Conservation (phyloP, 2,888 invertebrate genomes). For the Blomia tropicalis region DNA sequence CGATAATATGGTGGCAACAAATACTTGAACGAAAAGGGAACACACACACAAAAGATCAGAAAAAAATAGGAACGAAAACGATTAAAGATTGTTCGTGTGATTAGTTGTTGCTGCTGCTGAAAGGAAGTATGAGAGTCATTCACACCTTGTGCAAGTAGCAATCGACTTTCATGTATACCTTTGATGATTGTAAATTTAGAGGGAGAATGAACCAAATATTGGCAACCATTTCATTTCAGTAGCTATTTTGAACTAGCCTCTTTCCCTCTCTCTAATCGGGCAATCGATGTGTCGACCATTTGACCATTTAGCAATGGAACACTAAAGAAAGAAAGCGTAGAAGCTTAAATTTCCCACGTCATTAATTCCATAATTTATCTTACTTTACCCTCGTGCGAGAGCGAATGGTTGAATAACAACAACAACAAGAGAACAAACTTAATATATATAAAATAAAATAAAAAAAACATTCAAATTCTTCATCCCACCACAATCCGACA, state of each 20-base stretch:
- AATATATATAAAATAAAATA: too few relatives aligned
- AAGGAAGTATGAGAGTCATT: too few relatives aligned
- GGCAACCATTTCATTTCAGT: neutral
- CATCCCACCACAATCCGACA: neutral
- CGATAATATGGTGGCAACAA: neutral
- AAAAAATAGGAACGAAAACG: too few relatives aligned
- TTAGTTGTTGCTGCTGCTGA: too few relatives aligned
- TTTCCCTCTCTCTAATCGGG: neutral
- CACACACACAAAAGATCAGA: neutral
- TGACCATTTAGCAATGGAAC: too few relatives aligned
- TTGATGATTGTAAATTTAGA: too few relatives aligned
- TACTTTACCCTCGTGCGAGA: neutral
- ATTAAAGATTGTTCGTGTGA: too few relatives aligned
- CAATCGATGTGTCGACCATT: too few relatives aligned
- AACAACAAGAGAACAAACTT: neutral
- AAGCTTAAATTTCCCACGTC: slow-evolving; percentile 8
- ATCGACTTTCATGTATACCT: too few relatives aligned
- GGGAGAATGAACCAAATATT: too few relatives aligned
- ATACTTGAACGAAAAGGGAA: neutral
- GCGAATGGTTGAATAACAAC: neutral
- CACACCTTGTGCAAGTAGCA: too few relatives aligned
- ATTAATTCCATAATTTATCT: slow-evolving; percentile 18
- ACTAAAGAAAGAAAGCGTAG: too few relatives aligned
- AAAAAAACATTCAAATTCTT: slow-evolving; percentile 6
- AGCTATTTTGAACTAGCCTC: neutral